A percentile compares a stretch with the other conserved stretches of the same genome.
These are phyloP conservation scores for Halichoerus grypus DNA, from an alignment of 2,113 vertebrate species.

Conservation along the genomic window DNA sequence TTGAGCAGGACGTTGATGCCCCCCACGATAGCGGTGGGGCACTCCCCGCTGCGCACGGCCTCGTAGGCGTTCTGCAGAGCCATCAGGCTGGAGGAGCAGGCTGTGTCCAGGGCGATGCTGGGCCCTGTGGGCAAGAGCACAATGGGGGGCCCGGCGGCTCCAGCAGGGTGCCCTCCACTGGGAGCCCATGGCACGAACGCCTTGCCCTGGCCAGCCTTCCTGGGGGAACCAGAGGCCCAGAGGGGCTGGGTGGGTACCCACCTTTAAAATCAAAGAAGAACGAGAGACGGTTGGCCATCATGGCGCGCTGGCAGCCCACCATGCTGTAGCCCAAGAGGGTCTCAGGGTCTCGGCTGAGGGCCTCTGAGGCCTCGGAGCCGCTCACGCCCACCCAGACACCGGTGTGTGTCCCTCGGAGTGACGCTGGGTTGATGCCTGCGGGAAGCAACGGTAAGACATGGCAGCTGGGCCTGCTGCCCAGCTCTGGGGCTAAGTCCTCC, in stretches of 20 bases:
- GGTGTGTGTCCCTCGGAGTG: constrained; percentile 92
- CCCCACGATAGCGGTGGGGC: constrained; percentile 93
- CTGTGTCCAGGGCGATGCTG: constrained; percentile 95
- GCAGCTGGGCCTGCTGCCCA: fast-evolving
- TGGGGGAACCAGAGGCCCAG: not conserved
- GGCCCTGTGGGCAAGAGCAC: constrained; percentile 88
- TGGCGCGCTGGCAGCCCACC: constrained; percentile 97
- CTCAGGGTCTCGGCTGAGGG: constrained; percentile 95
- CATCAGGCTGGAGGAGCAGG: constrained; percentile 96
- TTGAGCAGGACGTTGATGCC: constrained; percentile 96
- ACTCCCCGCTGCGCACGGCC: constrained; percentile 91
- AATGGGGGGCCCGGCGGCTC: not conserved
- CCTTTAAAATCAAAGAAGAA: constrained; percentile 96
- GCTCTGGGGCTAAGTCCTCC: not conserved
- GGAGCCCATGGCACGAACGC: not conserved
- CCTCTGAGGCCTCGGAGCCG: constrained; percentile 95
- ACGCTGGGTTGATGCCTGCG: constrained; percentile 92
- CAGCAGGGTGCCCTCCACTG: fast-evolving
- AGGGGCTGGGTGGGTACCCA: constrained; percentile 71
- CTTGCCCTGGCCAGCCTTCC: not conserved
- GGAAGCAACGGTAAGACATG: not conserved
- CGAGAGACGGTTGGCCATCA: constrained; percentile 98
- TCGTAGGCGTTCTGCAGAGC: constrained; percentile 94
- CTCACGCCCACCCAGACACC: constrained; percentile 97
- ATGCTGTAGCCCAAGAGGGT: constrained; percentile 98